Conservation (phyloP, 1,140 invertebrate genomes). For the Macrotrachela quadricornifera region DNA sequence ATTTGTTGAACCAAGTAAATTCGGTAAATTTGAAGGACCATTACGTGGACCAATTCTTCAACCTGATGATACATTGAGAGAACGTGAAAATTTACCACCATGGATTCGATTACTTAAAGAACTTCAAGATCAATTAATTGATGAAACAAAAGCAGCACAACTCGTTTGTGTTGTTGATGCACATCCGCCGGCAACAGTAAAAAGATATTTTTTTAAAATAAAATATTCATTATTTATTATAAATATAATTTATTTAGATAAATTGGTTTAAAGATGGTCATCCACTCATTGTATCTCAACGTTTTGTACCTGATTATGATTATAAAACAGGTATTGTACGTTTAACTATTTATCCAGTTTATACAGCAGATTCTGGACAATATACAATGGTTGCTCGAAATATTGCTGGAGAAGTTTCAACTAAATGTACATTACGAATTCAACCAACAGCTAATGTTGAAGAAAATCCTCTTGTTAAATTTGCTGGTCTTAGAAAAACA, state of each 20-base stretch:
- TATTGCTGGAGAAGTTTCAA: conserved; percentile 21
- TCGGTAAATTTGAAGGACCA: too few relatives aligned
- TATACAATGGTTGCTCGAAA: conserved; percentile 27
- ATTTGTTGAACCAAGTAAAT: not conserved
- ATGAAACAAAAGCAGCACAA: too few relatives aligned
- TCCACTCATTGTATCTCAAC: conserved; percentile 5
- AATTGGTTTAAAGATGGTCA: conserved; percentile 23
- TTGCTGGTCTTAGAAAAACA: conserved; percentile 16
- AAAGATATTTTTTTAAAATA: too few relatives aligned
- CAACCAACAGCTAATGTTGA: conserved; percentile 22
- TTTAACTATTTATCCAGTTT: conserved; percentile 53
- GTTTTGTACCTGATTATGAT: conserved; percentile 53
- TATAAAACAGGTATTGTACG: conserved; percentile 62
- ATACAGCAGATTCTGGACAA: conserved; percentile 68
- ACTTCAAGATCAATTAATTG: too few relatives aligned
- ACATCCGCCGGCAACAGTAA: too few relatives aligned
- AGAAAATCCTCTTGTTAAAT: conserved; percentile 24
- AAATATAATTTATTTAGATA: too few relatives aligned
- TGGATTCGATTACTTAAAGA: too few relatives aligned
- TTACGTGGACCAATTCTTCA: too few relatives aligned
- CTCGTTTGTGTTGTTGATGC: too few relatives aligned
- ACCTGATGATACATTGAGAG: too few relatives aligned
- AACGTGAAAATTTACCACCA: too few relatives aligned
- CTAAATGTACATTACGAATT: conserved; percentile 21
- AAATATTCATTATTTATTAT: too few relatives aligned